A percentile compares a stretch with the other conserved stretches of the same genome.
Conservation (phyloP, 2,113 vertebrate species). For the Paramisgurnus dabryanus region DNA sequence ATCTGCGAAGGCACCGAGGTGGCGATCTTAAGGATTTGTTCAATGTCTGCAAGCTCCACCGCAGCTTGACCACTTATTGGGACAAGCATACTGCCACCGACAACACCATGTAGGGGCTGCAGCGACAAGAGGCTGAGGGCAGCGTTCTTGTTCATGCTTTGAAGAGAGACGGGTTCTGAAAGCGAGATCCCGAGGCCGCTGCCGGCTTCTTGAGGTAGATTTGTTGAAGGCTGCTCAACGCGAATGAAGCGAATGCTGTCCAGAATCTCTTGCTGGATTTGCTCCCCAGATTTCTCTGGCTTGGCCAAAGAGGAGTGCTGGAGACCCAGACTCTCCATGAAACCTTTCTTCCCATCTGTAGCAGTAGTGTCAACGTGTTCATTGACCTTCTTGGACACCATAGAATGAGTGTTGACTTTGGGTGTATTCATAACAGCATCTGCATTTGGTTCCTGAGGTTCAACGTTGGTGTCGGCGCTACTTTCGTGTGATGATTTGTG, state of each 20-base stretch:
- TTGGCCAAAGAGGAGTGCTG: conserved; percentile 83
- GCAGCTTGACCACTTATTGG: conserved; percentile 77
- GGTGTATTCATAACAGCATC: conserved; percentile 31
- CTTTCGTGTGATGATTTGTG: conserved; percentile 73
- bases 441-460: conserved; percentile 39
- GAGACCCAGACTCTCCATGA: conserved; percentile 87
- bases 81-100: conserved; percentile 84
- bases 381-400: conserved; percentile 59
- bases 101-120: conserved; percentile 90
- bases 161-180: conserved; percentile 81
- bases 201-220: conserved; percentile 87
- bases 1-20: conserved; percentile 84
- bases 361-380: conserved; percentile 58
- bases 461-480: neutral
- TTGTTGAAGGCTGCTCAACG: conserved; percentile 83
- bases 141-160: conserved; percentile 83
- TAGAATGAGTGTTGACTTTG: conserved; percentile 32
- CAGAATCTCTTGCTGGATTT: conserved; percentile 73
- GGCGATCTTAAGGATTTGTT: conserved; percentile 95
- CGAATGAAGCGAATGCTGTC: conserved; percentile 87
- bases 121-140: conserved; percentile 84
- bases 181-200: conserved; percentile 80
- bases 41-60: conserved; percentile 92
- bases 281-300: conserved; percentile 75
- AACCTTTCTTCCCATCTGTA: conserved; percentile 69